Evolutionary conservation across 2,113 vertebrate genomes (phyloP).

Genomic region (Aix galericulata): DNA sequence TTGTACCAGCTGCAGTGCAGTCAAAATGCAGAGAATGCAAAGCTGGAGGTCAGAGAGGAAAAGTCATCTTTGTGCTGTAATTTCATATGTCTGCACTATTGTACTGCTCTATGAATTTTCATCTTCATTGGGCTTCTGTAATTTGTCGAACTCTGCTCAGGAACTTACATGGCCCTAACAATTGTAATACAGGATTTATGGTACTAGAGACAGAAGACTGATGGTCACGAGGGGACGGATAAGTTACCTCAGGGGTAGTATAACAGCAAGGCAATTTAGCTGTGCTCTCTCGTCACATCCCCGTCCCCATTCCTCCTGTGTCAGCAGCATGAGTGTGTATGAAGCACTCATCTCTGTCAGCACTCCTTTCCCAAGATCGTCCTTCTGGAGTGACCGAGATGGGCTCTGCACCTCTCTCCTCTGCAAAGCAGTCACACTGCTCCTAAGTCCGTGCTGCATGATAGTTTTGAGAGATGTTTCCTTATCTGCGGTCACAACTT

Average conservation of each 20-base stretch:
- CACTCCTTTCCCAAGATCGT: neutral
- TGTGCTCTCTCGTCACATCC: neutral
- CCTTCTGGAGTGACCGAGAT: neutral
- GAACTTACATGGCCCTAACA: neutral
- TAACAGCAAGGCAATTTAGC: neutral
- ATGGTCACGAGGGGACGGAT: neutral
- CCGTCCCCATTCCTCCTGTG: neutral
- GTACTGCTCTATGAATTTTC: conserved; percentile 10
- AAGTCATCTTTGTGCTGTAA: neutral
- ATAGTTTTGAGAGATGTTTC: neutral
- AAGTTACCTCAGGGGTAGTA: neutral
- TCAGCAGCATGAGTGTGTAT: neutral
- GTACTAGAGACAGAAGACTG: neutral
- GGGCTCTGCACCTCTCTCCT: rapidly evolving
- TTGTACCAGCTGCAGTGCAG: neutral
- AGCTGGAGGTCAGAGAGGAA: neutral
- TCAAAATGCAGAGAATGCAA: conserved; percentile 13
- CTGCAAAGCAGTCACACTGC: neutral
- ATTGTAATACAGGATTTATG: neutral
- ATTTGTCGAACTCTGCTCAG: neutral
- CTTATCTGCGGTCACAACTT: neutral
- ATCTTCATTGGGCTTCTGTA: neutral
- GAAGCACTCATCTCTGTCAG: neutral
- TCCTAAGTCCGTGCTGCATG: neutral
- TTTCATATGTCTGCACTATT: neutral